Evolutionary conservation across 2,888 invertebrate species (phyloP).

Genomic region (Zelleria hepariella): DNA sequence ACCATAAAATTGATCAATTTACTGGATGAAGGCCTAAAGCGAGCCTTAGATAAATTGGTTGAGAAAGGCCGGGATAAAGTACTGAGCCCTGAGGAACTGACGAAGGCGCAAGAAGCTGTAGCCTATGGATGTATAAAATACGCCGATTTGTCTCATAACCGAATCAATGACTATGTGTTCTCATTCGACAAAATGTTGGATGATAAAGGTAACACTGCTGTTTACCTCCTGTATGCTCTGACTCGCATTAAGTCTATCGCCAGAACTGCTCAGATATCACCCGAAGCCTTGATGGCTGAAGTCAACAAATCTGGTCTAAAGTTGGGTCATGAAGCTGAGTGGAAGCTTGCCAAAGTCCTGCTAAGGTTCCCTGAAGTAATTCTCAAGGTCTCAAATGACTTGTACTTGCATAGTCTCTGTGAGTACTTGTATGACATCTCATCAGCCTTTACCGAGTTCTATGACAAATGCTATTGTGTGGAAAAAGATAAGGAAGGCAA

Average conservation of each 20-base stretch:
- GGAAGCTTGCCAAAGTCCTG: constrained; percentile 92
- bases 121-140: constrained; percentile 99
- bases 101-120: constrained; percentile 88
- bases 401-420: constrained; percentile 89
- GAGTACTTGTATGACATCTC: constrained; percentile 96
- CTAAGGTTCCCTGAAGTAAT: constrained; percentile 91
- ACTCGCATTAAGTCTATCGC: constrained; percentile 95
- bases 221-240: constrained; percentile 94
- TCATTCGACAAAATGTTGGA: constrained; percentile 99
- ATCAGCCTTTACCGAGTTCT: constrained; percentile 96
- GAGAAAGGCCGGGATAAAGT: constrained; percentile 92
- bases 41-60: constrained; percentile 84
- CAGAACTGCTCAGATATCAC: constrained; percentile 79
- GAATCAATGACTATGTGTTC: constrained; percentile 95
- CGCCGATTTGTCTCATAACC: constrained; percentile 94
- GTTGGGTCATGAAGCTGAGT: constrained; percentile 92
- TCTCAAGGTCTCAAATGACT: constrained; percentile 83
- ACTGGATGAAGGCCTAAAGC: constrained; percentile 90
- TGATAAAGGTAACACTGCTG: constrained; percentile 98
- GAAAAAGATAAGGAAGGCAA: constrained; percentile 90
- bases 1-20: constrained; percentile 90
- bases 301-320: constrained; percentile 73
- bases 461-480: constrained; percentile 97
- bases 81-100: constrained; percentile 84
- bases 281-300: constrained; percentile 74